Base-by-base conservation (phyloP, 2,888 invertebrate genomes). In the Phyllotreta striolata region DNA sequence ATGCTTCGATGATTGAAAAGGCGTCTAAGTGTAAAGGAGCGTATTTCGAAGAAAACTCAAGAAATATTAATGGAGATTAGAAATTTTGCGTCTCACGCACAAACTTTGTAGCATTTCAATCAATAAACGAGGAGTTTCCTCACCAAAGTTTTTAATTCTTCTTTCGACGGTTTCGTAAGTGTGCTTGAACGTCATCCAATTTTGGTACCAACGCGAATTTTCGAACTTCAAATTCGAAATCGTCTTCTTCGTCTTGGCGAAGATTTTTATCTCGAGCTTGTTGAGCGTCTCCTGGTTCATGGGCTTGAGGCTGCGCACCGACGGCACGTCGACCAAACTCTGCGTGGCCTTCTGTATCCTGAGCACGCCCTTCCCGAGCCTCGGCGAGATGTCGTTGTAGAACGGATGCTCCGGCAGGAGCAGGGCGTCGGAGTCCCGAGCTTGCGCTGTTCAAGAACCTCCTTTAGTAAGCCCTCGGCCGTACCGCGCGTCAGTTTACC, bases 341-440 rank as follows among this genome's bases (percentile, higher is more conserved):
- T 47, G 12, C 14, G 38, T 24, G 0, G 10, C 39, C 9, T 57
- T 66, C 54, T 63, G 61, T 14, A 49, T 41, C 47, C 67, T 69
- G 1, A 64, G 55, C 24, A 44, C 51, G 1, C 77, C 77, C 62
- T 75, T 74, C 0, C 80, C 80, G 13, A 63, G 64, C 10, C 73
- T 70, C 12, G 72, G 64, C 4, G 70, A 52, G 34, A 80, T 70
- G 47, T 70, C 72, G 5, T 63, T 59, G 54, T 73, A 80, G 66
- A 79, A 80, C 6, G 73, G 54, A 55, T 81, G 79, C 69, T 80
- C 79, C 6, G 73, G 77, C 1, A 72, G 59, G 10, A 79, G 62
- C 4, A 77, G 47, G 0, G 74, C 74, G 0, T 69, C 51, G 9
- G 74, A 70, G 35, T 70, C 66, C 7, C 66, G 66, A 0, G 77